Conservation (phyloP, 2,113 vertebrate genomes). For the Mastomys natalensis region DNA sequence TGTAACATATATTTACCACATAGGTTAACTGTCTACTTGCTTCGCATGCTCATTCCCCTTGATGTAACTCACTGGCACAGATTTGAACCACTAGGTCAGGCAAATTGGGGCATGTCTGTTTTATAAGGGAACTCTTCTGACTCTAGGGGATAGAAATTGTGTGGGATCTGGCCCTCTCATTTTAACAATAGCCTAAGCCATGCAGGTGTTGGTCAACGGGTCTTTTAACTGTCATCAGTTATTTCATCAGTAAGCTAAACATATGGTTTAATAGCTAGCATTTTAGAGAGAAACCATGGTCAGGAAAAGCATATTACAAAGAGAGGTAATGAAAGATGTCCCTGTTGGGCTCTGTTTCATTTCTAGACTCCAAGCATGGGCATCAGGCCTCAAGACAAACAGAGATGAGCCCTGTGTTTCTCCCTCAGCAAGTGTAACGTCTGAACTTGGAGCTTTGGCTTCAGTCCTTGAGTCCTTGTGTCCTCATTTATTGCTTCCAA, state of each 20-base stretch:
- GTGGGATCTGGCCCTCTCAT: background rate
- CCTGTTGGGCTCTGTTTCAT: slow-evolving; percentile 27
- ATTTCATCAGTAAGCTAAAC: slow-evolving; percentile 33
- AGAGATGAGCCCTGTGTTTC: slow-evolving; percentile 39
- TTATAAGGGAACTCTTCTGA: background rate
- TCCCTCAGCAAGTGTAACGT: slow-evolving; percentile 36
- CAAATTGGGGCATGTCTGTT: background rate
- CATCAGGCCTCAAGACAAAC: slow-evolving; percentile 43
- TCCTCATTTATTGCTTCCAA: slow-evolving; percentile 33
- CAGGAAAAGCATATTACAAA: slow-evolving; percentile 8
- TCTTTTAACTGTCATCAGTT: slow-evolving; percentile 37
- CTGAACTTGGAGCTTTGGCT: slow-evolving; percentile 60
- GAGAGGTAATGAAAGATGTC: slow-evolving; percentile 31
- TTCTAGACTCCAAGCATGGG: background rate
- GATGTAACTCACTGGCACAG: slow-evolving; percentile 16
- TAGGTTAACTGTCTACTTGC: slow-evolving; percentile 13
- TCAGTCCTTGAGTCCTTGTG: background rate
- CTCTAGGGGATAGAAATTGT: background rate
- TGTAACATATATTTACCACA: slow-evolving; percentile 8
- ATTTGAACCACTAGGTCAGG: background rate
- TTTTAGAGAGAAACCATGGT: background rate
- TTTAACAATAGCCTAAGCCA: slow-evolving; percentile 6
- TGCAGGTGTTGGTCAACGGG: background rate
- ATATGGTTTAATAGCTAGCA: slow-evolving; percentile 14
- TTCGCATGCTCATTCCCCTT: background rate